Evolutionary conservation across 2,113 vertebrate genomes (phyloP).

Genomic region (Amblyopsis rosae): DNA sequence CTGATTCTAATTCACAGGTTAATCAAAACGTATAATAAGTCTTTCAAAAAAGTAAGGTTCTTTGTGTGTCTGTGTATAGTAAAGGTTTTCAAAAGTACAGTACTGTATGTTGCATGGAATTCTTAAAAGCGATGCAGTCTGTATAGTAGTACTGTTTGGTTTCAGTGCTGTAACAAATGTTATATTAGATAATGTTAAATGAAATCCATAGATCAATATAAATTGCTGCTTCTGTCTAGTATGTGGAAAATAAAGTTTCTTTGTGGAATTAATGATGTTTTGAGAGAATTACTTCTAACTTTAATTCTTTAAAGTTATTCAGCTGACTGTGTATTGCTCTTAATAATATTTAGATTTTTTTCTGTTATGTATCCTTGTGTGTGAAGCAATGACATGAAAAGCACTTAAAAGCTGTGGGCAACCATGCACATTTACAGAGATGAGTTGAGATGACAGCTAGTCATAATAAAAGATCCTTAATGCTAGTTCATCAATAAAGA

Average conservation of each 20-base stretch:
- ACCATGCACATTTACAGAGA: not conserved
- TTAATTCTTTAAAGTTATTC: conserved; percentile 48
- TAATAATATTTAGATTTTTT: conserved; percentile 19
- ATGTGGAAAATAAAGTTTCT: conserved; percentile 35
- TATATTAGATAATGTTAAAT: conserved; percentile 62
- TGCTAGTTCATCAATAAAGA: not conserved
- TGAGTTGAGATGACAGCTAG: not conserved
- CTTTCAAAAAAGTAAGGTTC: not conserved
- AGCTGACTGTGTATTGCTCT: conserved; percentile 13
- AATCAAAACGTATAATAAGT: conserved; percentile 5
- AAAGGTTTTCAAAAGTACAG: no score
- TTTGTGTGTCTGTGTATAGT: not conserved
- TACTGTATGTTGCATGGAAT: no score
- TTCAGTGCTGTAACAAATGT: not conserved
- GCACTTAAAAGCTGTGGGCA: not conserved
- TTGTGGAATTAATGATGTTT: conserved; percentile 43
- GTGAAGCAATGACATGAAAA: not conserved
- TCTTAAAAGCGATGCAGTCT: conserved; percentile 21
- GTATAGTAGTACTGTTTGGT: not conserved
- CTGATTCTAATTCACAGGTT: conserved; percentile 2
- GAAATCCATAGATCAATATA: conserved; percentile 64
- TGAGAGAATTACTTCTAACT: conserved; percentile 44
- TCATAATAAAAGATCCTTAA: not conserved
- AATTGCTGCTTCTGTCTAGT: conserved; percentile 33
- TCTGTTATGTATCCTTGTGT: not conserved